Conservation (phyloP, 2,888 invertebrate species). For the Dicycla oo region DNA sequence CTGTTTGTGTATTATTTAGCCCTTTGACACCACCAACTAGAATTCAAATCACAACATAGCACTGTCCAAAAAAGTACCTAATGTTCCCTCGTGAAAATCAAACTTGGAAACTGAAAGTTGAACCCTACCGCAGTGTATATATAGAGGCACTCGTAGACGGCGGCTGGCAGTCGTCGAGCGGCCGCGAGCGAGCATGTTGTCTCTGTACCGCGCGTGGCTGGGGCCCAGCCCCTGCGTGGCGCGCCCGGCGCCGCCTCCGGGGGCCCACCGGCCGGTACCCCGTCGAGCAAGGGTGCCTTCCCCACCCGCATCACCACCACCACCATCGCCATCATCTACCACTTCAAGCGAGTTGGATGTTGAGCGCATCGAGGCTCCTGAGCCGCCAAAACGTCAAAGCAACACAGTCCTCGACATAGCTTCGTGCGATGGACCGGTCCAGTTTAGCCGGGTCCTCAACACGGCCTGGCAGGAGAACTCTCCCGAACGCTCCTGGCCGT, state of each 20-base stretch:
- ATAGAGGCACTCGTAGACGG: constrained; percentile 64
- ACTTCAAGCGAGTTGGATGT: constrained; percentile 87
- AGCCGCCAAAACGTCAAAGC: constrained; percentile 71
- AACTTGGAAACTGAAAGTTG: constrained; percentile 35
- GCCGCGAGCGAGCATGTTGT: constrained; percentile 82
- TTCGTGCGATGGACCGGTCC: constrained; percentile 97
- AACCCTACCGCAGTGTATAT: constrained; percentile 69
- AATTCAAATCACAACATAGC: constrained; percentile 16
- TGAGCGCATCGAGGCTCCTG: constrained; percentile 80
- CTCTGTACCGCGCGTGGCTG: constrained; percentile 89
- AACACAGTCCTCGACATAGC: constrained; percentile 95
- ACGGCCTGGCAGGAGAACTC: constrained; percentile 92
- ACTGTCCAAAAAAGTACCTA: background rate
- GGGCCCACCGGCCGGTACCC: constrained; percentile 87
- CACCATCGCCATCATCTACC: constrained; percentile 83
- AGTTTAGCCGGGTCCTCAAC: constrained; percentile 95
- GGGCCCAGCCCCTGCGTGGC: constrained; percentile 87
- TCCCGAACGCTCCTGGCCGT: constrained; percentile 94
- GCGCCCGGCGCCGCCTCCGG: constrained; percentile 85
- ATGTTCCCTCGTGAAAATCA: constrained; percentile 28
- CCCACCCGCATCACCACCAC: constrained; percentile 78
- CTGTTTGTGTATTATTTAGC: too few species aligned
- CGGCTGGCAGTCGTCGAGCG: constrained; percentile 71
- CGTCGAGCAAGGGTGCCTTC: constrained; percentile 81
- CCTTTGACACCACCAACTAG: background rate